Conservation (phyloP, 2,888 invertebrate genomes). For the Cryptus armator region DNA sequence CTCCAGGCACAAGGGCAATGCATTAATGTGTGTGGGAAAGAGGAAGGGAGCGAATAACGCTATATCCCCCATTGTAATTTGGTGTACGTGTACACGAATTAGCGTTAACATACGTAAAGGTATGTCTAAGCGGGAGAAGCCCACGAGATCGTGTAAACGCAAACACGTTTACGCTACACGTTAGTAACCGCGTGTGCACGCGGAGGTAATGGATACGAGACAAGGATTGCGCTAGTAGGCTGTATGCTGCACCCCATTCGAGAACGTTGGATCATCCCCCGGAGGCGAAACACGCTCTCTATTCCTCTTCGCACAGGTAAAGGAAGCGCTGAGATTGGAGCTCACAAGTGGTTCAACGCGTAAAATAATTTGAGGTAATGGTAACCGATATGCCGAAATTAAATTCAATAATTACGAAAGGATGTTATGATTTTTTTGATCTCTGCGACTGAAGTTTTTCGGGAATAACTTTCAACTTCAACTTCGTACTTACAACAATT, state of each 20-base stretch:
- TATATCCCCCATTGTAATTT: slow-evolving; percentile 58
- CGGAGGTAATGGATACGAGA: slow-evolving; percentile 60
- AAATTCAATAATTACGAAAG: neutral
- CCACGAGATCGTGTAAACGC: slow-evolving; percentile 58
- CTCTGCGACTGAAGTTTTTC: too few relatives aligned
- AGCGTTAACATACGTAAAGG: slow-evolving; percentile 65
- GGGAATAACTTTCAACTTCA: too few relatives aligned
- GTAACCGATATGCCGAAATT: neutral
- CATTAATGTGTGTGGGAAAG: slow-evolving; percentile 37
- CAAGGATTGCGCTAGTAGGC: slow-evolving; percentile 54
- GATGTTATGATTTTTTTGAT: too few relatives aligned
- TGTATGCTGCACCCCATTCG: slow-evolving; percentile 15
- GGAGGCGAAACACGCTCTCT: slow-evolving; percentile 48
- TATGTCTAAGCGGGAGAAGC: slow-evolving; percentile 60
- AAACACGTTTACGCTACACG: slow-evolving; percentile 48
- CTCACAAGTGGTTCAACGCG: slow-evolving; percentile 50
- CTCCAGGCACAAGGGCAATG: slow-evolving; percentile 52
- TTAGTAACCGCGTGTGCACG: slow-evolving; percentile 28
- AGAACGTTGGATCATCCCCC: slow-evolving; percentile 62
- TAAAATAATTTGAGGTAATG: slow-evolving; percentile 39
- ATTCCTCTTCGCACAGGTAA: slow-evolving; percentile 39
- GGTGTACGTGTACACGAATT: slow-evolving; percentile 64
- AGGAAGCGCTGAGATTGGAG: slow-evolving; percentile 60
- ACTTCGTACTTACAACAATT: too few relatives aligned
- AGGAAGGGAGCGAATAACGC: slow-evolving; percentile 1